Conservation (phyloP, 2,113 vertebrate genomes). For the Ellobius talpinus region DNA sequence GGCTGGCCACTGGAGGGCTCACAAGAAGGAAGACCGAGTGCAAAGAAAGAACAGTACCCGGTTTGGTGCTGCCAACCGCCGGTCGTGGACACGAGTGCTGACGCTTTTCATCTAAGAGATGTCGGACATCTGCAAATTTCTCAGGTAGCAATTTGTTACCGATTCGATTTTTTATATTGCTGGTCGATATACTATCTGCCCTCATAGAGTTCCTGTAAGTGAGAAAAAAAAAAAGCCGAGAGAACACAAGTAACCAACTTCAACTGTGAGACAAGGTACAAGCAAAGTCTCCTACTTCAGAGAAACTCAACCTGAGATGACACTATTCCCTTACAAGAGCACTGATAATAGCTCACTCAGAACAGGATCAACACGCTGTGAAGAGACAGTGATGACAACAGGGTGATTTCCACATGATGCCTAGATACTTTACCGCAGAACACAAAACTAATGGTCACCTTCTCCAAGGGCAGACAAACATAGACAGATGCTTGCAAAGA, state of each 20-base stretch:
- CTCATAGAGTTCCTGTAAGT: constrained; percentile 90
- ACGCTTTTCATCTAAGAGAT: constrained; percentile 96
- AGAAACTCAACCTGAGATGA: not conserved
- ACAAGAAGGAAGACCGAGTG: not conserved
- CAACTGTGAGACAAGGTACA: not conserved
- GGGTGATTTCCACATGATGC: not conserved
- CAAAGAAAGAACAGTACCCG: constrained; percentile 86
- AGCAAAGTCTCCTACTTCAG: not conserved
- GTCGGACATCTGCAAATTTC: constrained; percentile 94
- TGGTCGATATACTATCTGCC: constrained; percentile 87
- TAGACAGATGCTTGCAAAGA: not conserved
- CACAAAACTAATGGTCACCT: not conserved
- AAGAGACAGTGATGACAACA: not conserved
- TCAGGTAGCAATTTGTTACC: constrained; percentile 89
- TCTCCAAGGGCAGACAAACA: not conserved
- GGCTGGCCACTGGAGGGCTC: not conserved
- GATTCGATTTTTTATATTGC: constrained; percentile 93
- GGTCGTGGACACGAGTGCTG: constrained; percentile 88
- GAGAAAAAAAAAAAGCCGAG: not conserved
- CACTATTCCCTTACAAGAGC: not conserved
- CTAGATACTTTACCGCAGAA: not conserved
- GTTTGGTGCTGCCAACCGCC: constrained; percentile 87
- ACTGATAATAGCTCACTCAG: not conserved
- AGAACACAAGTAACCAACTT: constrained; percentile 28
- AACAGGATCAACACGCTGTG: not conserved